phyloP scores from a whole-genome alignment of 2,888 invertebrate species.

The Agrilus mali region DNA sequence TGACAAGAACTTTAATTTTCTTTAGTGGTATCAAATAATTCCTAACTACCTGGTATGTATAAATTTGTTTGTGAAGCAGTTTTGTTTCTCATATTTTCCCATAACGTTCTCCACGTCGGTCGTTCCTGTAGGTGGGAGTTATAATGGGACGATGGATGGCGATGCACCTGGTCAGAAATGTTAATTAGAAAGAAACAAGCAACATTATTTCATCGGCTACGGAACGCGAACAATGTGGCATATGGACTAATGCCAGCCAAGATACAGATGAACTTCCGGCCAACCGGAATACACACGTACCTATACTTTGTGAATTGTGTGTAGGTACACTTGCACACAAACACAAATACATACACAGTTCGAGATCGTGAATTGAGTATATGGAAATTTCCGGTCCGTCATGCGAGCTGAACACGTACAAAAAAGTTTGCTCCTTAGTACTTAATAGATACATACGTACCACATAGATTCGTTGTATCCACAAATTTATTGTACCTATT shows the following conservation, averaged over 20 bases:
- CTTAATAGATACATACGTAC: too few relatives aligned
- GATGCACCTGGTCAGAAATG: slow-evolving; percentile 8
- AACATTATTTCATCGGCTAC: slow-evolving; percentile 9
- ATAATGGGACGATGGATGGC: too few relatives aligned
- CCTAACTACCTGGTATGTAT: too few relatives aligned
- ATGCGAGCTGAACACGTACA: slow-evolving; percentile 29
- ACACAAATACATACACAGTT: slow-evolving; percentile 10
- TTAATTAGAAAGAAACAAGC: slow-evolving; percentile 9
- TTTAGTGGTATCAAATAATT: too few relatives aligned
- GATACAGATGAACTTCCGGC: slow-evolving; percentile 25
- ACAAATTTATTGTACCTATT: not conserved
- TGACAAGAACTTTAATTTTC: too few relatives aligned
- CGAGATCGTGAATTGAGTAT: slow-evolving; percentile 24
- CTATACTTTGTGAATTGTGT: slow-evolving; percentile 6
- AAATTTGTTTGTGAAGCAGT: too few relatives aligned
- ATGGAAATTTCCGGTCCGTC: slow-evolving; percentile 30
- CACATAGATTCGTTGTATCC: too few relatives aligned
- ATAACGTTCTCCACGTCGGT: too few relatives aligned
- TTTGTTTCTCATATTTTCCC: too few relatives aligned
- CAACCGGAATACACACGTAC: slow-evolving; percentile 8
- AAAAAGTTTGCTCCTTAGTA: slow-evolving; percentile 17
- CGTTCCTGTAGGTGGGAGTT: too few relatives aligned
- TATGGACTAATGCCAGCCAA: slow-evolving; percentile 22
- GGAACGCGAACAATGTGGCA: slow-evolving; percentile 21
- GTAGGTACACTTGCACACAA: too few relatives aligned